Evolutionary conservation across 2,888 invertebrate species (phyloP), one percentile per base, ranked within the genome.

Genomic region (Myopa tessellatipennis): DNA sequence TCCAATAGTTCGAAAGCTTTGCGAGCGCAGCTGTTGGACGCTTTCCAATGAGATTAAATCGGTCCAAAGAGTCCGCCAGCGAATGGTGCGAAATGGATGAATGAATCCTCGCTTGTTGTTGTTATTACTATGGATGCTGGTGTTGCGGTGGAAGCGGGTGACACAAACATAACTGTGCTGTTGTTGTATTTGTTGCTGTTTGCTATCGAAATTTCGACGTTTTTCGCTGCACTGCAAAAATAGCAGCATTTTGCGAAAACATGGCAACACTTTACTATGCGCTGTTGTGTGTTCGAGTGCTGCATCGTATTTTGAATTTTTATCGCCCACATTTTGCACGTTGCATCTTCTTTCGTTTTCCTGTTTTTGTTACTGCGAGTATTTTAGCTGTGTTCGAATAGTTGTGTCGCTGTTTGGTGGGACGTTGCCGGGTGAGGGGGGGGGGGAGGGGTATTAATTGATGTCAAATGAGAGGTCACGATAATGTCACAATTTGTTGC

Each of bases 31-130:
- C 88, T 88, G 88, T 85, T 85, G 85, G 85, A 85, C 85, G 85
- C 86, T 85, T 87, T 87, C 84, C 88, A 87, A 87, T 87, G 85
- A 87, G 88, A 89, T 88, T 88, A 89, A 88, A 89, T 87, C 87
- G 86, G 85, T 87, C 84, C 87, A 84, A 85, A 85, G 83, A 84
- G 84, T 84, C 84, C 87, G 83, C 84, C 84, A 85, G 84, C 88
- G 89, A 89, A 84, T 85, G 88, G 86, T 75, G 75, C 68, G 75
- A 75, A 69, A 69, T 69, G 69, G 75, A 75, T 75, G 75, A 68
- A 58, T 75, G 75, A 67, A 16, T 34, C 60, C 16, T 18, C 34
- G 18, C 14, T 16, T 55, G 61, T 50, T 61, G 40, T 18, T 74
- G 45, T 40, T 55, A 6, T n/a, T 55, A 6, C 55, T 55, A n/a